These are phyloP conservation scores for Pangasius djambal DNA, from an alignment of 2,797 vertebrate genomes.

Conservation along the genomic window DNA sequence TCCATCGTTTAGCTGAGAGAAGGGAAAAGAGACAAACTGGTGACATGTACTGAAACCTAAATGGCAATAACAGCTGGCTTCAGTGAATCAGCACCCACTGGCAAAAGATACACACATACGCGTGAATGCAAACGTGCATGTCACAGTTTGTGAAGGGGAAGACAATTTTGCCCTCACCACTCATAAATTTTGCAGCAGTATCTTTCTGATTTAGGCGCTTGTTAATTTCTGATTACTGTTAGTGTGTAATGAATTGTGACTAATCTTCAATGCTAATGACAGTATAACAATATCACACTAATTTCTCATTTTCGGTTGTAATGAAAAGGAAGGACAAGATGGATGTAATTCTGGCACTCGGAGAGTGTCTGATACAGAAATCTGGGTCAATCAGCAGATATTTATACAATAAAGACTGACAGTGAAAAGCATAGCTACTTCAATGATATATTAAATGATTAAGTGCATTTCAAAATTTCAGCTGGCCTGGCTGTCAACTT, in stretches of 20 bases:
- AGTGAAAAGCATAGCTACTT: neutral
- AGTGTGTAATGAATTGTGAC: slow-evolving; percentile 16
- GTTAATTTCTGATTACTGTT: slow-evolving; percentile 23
- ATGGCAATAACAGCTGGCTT: slow-evolving; percentile 35
- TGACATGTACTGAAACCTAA: slow-evolving; percentile 45
- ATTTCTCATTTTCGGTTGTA: slow-evolving; percentile 12
- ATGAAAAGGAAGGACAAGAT: slow-evolving; percentile 1
- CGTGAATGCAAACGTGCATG: neutral
- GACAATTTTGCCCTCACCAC: slow-evolving; percentile 2
- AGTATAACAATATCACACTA: slow-evolving; percentile 12
- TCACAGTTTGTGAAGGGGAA: neutral
- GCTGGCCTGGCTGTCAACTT: neutral
- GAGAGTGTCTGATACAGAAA: neutral
- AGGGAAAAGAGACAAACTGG: slow-evolving; percentile 42
- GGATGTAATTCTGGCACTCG: neutral
- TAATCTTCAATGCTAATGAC: slow-evolving; percentile 27
- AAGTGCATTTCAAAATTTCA: slow-evolving; percentile 17
- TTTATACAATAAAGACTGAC: slow-evolving; percentile 22
- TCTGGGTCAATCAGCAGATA: slow-evolving; percentile 9
- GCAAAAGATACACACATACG: slow-evolving; percentile 4
- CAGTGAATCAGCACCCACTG: slow-evolving; percentile 30
- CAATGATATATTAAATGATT: slow-evolving; percentile 8
- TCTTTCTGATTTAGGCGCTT: slow-evolving; percentile 9
- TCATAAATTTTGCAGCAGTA: neutral
- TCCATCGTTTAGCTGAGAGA: slow-evolving; percentile 46